phyloP scores from a whole-genome alignment of 2,113 vertebrate genomes.

The Romanogobio albipinnatus region DNA sequence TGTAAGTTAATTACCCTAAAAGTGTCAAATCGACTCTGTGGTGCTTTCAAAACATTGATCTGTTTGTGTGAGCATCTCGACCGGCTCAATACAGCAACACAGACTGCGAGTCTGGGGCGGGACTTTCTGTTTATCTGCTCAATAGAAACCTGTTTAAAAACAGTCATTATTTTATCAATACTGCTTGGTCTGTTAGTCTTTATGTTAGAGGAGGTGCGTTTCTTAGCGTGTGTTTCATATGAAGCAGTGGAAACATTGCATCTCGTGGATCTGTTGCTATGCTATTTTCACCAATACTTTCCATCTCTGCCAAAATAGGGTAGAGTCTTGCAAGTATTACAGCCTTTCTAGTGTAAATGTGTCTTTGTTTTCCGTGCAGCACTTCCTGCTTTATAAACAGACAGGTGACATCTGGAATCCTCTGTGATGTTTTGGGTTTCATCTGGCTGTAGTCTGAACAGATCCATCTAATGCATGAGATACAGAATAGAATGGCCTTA shows the following conservation, averaged over 20 bases:
- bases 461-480: neutral
- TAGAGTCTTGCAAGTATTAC: neutral
- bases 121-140: no score
- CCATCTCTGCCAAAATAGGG: neutral
- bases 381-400: neutral
- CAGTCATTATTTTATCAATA: no score
- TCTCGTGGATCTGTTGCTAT: conserved; percentile 15
- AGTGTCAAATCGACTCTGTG: neutral
- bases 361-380: neutral
- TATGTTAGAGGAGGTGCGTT: neutral
- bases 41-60: neutral
- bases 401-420: neutral
- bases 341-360: conserved; percentile 26
- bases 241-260: neutral
- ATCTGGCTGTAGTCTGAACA: neutral
- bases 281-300: neutral
- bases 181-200: neutral
- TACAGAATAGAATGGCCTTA: neutral
- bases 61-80: neutral
- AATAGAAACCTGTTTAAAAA: no score
- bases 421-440: neutral
- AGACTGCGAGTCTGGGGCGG: neutral
- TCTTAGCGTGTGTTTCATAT: neutral
- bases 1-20: neutral
- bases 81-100: neutral